Evolutionary conservation across 2,888 invertebrate species (phyloP).

Genomic region (Callyntrura sp.): DNA sequence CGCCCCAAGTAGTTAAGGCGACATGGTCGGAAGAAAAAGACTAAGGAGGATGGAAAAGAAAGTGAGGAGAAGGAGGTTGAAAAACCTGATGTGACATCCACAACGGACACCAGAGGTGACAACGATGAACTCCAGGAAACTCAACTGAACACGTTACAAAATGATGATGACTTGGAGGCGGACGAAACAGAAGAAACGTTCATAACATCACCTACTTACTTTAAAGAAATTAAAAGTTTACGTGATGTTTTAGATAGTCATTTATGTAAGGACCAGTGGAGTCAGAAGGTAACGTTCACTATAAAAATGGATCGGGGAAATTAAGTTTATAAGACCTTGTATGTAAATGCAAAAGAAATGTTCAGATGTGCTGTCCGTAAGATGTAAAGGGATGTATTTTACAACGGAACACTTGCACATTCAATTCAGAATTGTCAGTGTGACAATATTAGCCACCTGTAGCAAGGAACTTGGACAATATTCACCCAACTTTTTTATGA

Average conservation of each 20-base stretch:
- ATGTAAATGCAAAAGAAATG: no score
- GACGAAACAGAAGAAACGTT: neutral
- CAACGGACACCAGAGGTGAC: conserved; percentile 38
- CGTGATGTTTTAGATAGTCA: conserved; percentile 80
- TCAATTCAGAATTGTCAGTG: no score
- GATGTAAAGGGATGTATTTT: no score
- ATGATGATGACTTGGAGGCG: conserved; percentile 32
- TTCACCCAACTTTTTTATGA: no score
- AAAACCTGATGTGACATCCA: conserved; percentile 28
- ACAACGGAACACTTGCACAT: no score
- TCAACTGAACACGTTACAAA: conserved; percentile 74
- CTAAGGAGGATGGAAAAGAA: conserved; percentile 66
- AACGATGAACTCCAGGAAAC: conserved; percentile 82
- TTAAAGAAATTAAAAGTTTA: conserved; percentile 64
- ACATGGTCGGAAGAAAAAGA: conserved; percentile 81
- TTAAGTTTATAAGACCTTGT: no score
- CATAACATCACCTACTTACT: conserved; percentile 18
- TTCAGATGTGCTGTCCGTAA: no score
- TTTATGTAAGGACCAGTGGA: conserved; percentile 80
- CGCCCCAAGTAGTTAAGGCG: conserved; percentile 82
- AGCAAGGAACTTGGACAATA: no score
- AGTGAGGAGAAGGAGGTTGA: conserved; percentile 61
- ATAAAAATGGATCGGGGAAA: no score
- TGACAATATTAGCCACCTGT: no score
- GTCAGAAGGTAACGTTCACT: conserved; percentile 73